These are phyloP conservation scores for Glaucidium brasilianum DNA, from an alignment of 2,113 vertebrate species.

Conservation along the genomic window DNA sequence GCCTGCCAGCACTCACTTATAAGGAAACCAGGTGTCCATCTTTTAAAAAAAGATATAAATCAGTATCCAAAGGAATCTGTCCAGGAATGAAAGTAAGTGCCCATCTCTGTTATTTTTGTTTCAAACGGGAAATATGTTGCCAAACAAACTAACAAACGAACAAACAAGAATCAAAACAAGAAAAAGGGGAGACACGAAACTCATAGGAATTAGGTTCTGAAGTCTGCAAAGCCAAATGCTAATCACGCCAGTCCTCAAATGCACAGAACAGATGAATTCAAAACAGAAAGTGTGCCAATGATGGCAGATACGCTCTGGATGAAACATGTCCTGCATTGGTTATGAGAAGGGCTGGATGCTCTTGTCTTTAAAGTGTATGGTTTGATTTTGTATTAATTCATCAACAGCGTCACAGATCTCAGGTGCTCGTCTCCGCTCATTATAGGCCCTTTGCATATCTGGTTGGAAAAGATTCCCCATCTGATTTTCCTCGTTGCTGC, in stretches of 20 bases:
- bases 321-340: constrained; percentile 53
- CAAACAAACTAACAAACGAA: constrained; percentile 46
- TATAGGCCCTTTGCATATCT: constrained; percentile 12
- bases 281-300: constrained; percentile 11
- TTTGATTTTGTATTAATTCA: constrained; percentile 64
- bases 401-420: constrained; percentile 1
- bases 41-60: constrained; percentile 15
- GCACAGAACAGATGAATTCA: constrained; percentile 44
- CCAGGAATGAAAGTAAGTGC: constrained; percentile 21
- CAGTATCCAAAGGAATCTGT: constrained; percentile 6
- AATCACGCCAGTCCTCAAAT: neutral
- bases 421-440: constrained; percentile 2
- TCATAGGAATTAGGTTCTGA: constrained; percentile 18
- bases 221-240: constrained; percentile 38
- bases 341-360: constrained; percentile 46
- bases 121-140: constrained; percentile 22
- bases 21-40: constrained; percentile 33
- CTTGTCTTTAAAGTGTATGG: constrained; percentile 43
- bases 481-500: neutral
- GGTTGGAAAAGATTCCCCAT: neutral
- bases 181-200: neutral
- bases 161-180: constrained; percentile 45
- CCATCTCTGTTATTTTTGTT: constrained; percentile 41
- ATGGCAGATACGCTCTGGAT: constrained; percentile 8
- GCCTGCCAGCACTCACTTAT: constrained; percentile 28